Evolutionary conservation across 1,140 invertebrate genomes (phyloP).

Genomic region (Bombus consobrinus): DNA sequence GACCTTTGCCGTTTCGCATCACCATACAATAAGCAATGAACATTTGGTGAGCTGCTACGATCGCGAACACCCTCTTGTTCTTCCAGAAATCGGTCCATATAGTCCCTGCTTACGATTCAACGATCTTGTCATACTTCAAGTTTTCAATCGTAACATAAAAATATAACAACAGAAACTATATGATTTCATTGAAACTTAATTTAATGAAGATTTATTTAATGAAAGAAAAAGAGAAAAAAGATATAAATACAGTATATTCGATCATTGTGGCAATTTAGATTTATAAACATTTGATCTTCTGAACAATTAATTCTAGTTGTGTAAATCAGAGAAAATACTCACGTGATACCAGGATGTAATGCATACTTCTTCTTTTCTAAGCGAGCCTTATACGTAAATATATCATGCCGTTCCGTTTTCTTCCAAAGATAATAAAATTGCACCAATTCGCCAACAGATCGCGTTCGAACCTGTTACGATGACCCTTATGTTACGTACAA

Average conservation of each 20-base stretch:
- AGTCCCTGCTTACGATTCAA: constrained; percentile 83
- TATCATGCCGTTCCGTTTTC: constrained; percentile 98
- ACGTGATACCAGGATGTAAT: constrained; percentile 89
- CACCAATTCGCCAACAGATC: constrained; percentile 98
- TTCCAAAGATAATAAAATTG: constrained; percentile 99
- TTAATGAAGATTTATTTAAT: background rate
- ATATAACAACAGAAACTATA: constrained; percentile 10
- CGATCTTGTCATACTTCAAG: constrained; percentile 66
- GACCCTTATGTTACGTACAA: background rate
- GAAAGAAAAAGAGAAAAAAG: background rate
- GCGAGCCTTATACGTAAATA: constrained; percentile 90
- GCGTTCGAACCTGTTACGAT: constrained; percentile 89
- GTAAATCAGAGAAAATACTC: constrained; percentile 78
- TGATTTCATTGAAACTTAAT: background rate
- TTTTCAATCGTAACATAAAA: constrained; percentile 46
- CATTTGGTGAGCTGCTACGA: constrained; percentile 83
- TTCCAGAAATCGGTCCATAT: constrained; percentile 90
- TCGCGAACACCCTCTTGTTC: constrained; percentile 86
- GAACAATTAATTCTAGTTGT: background rate
- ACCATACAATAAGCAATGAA: constrained; percentile 86
- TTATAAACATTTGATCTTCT: background rate
- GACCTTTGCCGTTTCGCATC: constrained; percentile 85
- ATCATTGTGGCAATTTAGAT: background rate
- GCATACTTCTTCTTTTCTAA: constrained; percentile 91
- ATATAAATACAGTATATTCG: background rate